Evolutionary conservation across 2,888 invertebrate species (phyloP).

Genomic region (Autographa pulchrina): DNA sequence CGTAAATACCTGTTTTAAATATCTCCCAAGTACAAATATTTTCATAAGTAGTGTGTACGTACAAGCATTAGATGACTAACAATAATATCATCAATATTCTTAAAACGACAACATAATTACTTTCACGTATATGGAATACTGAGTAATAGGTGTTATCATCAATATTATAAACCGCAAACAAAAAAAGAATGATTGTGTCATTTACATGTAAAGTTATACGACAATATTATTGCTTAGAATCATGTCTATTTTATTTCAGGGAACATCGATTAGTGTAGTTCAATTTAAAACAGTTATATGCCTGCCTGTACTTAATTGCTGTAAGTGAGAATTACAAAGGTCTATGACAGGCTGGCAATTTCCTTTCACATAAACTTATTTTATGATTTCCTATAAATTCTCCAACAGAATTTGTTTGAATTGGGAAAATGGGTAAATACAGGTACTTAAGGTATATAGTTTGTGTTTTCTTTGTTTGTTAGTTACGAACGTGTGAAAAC

Average conservation of each 20-base stretch:
- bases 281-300: slow-evolving; percentile 57
- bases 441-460: background rate
- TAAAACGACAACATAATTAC: slow-evolving; percentile 43
- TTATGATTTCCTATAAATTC: slow-evolving; percentile 62
- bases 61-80: slow-evolving; percentile 33
- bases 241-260: slow-evolving; percentile 53
- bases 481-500: slow-evolving; percentile 68
- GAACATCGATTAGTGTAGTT: slow-evolving; percentile 44
- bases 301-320: slow-evolving; percentile 55
- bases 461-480: slow-evolving; percentile 11
- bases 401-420: slow-evolving; percentile 40
- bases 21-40: slow-evolving; percentile 12
- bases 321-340: slow-evolving; percentile 56
- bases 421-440: slow-evolving; percentile 21
- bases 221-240: slow-evolving; percentile 46
- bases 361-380: slow-evolving; percentile 62
- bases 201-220: slow-evolving; percentile 20
- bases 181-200: slow-evolving; percentile 25
- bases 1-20: slow-evolving; percentile 32
- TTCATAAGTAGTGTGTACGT: background rate
- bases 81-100: slow-evolving; percentile 44
- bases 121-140: slow-evolving; percentile 49
- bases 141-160: slow-evolving; percentile 40
- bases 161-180: slow-evolving; percentile 42
- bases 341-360: slow-evolving; percentile 61